A percentile compares a stretch with the other conserved stretches of the same genome.
Evolutionary conservation across 2,113 vertebrate genomes (phyloP).

Genomic region (Tapirus terrestris): DNA sequence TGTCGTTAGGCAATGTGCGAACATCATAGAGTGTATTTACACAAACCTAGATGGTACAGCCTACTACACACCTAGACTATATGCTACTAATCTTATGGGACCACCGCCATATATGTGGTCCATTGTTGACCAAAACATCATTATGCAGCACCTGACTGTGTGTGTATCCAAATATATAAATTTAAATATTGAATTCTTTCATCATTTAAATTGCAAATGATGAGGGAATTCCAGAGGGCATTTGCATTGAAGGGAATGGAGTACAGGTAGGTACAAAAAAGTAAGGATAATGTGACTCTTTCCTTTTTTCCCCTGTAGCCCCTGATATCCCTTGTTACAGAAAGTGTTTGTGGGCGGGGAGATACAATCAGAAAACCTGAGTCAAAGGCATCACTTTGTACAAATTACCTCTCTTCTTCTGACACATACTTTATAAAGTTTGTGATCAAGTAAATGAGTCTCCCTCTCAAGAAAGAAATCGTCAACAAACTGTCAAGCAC

Average conservation of each 20-base stretch:
- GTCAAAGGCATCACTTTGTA: not conserved
- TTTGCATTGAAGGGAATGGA: not conserved
- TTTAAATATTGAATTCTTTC: not conserved
- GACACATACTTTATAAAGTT: not conserved
- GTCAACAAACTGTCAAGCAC: not conserved
- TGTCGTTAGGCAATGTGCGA: no score
- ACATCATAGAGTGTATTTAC: no score
- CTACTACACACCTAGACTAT: no score
- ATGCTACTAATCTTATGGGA: no score
- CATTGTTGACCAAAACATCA: no score
- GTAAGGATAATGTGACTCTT: not conserved
- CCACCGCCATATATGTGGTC: no score
- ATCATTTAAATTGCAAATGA: not conserved
- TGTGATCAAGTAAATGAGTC: not conserved
- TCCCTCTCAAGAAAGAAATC: not conserved
- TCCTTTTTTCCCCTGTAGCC: not conserved
- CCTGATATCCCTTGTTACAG: not conserved
- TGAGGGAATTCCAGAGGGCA: not conserved
- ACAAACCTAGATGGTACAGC: no score
- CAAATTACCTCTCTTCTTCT: not conserved
- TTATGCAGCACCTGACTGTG: no score
- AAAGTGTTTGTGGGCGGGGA: not conserved
- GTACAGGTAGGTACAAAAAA: not conserved
- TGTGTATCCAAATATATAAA: not conserved
- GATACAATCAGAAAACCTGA: not conserved